Evolutionary conservation across 2,888 invertebrate species (phyloP).

Genomic region (Acholoe squamosa): DNA sequence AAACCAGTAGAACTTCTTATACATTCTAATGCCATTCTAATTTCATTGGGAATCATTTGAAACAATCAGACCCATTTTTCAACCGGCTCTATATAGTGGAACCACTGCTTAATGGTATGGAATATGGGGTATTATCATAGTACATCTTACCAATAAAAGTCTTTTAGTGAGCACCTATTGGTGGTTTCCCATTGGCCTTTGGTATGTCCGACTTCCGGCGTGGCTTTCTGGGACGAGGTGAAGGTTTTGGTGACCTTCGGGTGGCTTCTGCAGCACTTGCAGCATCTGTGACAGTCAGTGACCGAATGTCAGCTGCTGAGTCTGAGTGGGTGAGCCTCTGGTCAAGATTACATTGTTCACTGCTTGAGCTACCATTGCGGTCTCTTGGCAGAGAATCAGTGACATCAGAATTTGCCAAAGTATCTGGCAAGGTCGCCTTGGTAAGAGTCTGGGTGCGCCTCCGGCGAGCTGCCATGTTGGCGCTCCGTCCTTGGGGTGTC

Average conservation of each 20-base stretch:
- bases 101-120: too few relatives aligned
- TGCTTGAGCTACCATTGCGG: neutral
- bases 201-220: conserved; percentile 31
- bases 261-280: conserved; percentile 6
- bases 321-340: conserved; percentile 51
- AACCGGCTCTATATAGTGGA: too few relatives aligned
- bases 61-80: too few relatives aligned
- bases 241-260: conserved; percentile 40
- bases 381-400: neutral
- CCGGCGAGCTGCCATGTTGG: conserved; percentile 23
- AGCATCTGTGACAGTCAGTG: neutral
- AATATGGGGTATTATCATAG: too few relatives aligned
- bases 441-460: neutral
- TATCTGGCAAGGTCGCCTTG: neutral
- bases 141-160: conserved; percentile 35
- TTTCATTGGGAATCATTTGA: too few relatives aligned
- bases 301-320: conserved; percentile 36
- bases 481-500: neutral
- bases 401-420: conserved; percentile 7
- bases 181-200: conserved; percentile 7
- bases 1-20: too few relatives aligned
- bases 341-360: neutral
- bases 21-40: too few relatives aligned
- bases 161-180: conserved; percentile 24
- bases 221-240: conserved; percentile 23